Evolutionary conservation across 2,888 invertebrate genomes (phyloP).

Genomic region (Copidosoma aretas): DNA sequence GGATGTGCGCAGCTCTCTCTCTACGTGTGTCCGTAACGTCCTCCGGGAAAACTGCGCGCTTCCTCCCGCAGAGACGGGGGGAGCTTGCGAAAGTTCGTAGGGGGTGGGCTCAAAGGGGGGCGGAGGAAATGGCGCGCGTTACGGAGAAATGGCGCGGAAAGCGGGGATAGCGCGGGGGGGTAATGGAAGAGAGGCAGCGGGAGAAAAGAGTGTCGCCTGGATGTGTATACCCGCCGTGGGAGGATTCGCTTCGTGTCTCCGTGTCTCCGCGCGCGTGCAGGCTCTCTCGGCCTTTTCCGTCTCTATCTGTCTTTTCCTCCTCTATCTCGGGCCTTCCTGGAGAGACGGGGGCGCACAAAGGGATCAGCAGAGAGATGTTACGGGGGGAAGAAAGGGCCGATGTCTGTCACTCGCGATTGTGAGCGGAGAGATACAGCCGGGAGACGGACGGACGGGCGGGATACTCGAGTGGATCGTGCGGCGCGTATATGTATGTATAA

Average conservation of each 20-base stretch:
- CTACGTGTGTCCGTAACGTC: no score
- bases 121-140: constrained; percentile 63
- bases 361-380: constrained; percentile 32
- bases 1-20: no score
- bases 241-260: constrained; percentile 47
- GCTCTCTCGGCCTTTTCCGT: constrained; percentile 11
- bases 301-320: constrained; percentile 14
- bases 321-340: constrained; percentile 30
- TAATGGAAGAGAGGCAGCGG: constrained; percentile 50
- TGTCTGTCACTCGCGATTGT: constrained; percentile 28
- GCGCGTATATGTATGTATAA: no score
- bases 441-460: background rate
- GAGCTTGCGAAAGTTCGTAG: background rate
- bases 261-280: background rate
- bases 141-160: constrained; percentile 63
- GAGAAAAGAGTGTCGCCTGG: constrained; percentile 10
- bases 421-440: constrained; percentile 29
- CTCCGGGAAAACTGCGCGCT: constrained; percentile 13
- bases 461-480: constrained; percentile 22
- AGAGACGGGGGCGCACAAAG: constrained; percentile 53
- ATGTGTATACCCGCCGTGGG: constrained; percentile 50
- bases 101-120: constrained; percentile 50
- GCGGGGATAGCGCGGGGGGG: constrained; percentile 60
- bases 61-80: no score
- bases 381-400: constrained; percentile 42